Evolutionary conservation across 2,797 vertebrate genomes (phyloP), one percentile per base, ranked within the genome.

Genomic region (Molossus molossus): DNA sequence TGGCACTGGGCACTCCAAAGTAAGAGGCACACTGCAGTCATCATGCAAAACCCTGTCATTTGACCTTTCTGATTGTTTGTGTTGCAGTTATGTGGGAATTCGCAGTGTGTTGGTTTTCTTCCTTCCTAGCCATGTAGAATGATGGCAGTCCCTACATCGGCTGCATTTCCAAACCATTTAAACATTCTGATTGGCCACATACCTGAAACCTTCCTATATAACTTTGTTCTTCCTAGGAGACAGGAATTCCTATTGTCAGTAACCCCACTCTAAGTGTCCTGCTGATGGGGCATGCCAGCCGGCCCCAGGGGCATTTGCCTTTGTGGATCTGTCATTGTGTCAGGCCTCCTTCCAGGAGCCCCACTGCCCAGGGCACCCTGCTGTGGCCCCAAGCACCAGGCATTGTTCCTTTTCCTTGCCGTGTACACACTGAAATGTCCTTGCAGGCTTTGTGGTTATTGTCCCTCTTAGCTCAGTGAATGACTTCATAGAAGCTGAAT

Each of bases 401-500:
- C 64, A 9, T 64, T 69, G 25, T 92, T 92, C 75, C 50, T 23
- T 87, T 27, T 10, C 29, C 29, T 83, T 70, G 9, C 80, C 73
- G 2, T 87, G 53, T 75, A 10, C 65, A 33, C 33, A 57, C 60
- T 89, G 83, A 95, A 65, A 69, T 58, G 7, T 87, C 79, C 80
- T 94, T 92, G 80, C 53, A 76, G 83, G 14, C 83, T 87, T 37
- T 53, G 0, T 10, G 62, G 40, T 48, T 67, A 62, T 33, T 80
- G 75, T 91, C 86, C 69, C 58, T 12, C 82, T 88, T 90, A 79
- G 50, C n/a, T 94, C 82, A 69, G 84, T 79, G 62, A 76, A 60
- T 92, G 84, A 80, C 64, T 69, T 96, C 58, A 45, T 37, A 79
- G 80, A 88, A 94, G 92, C 88, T 93, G 20, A 92, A 92, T 92